Conservation (phyloP, 2,888 invertebrate species). For the Apamea monoglypha region DNA sequence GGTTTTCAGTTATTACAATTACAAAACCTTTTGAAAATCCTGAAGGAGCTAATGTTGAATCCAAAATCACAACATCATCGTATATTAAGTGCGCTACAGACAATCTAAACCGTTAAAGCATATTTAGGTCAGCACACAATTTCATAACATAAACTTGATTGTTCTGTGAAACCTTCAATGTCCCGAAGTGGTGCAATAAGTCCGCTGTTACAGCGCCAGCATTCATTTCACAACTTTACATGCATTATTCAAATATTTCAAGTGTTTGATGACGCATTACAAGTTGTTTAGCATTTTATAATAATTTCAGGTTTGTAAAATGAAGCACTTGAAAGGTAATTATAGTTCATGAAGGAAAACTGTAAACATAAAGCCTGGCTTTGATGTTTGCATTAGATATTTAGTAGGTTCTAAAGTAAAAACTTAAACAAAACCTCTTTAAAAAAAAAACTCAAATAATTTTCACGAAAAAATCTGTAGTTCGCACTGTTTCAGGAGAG, state of each 20-base stretch:
- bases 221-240: slow-evolving; percentile 9
- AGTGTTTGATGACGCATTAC: slow-evolving; percentile 16
- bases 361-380: not conserved
- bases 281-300: slow-evolving; percentile 1
- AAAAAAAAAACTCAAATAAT: not conserved
- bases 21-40: not conserved
- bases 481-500: not conserved
- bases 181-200: slow-evolving; percentile 45
- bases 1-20: not conserved
- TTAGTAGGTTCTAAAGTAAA: not conserved
- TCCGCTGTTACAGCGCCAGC: slow-evolving; percentile 16
- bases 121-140: slow-evolving; percentile 49
- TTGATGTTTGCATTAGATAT: no score
- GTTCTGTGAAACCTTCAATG: slow-evolving; percentile 46
- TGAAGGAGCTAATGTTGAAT: not conserved
- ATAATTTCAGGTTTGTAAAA: not conserved
- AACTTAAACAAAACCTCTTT: not conserved
- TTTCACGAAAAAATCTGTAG: not conserved
- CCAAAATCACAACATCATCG: not conserved
- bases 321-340: not conserved
- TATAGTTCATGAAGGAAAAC: not conserved
- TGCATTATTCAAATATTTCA: slow-evolving; percentile 40
- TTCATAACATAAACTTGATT: slow-evolving; percentile 50
- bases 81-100: not conserved
- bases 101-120: slow-evolving; percentile 4